Conservation (phyloP, 2,797 vertebrate species). For the Chelonia mydas region DNA sequence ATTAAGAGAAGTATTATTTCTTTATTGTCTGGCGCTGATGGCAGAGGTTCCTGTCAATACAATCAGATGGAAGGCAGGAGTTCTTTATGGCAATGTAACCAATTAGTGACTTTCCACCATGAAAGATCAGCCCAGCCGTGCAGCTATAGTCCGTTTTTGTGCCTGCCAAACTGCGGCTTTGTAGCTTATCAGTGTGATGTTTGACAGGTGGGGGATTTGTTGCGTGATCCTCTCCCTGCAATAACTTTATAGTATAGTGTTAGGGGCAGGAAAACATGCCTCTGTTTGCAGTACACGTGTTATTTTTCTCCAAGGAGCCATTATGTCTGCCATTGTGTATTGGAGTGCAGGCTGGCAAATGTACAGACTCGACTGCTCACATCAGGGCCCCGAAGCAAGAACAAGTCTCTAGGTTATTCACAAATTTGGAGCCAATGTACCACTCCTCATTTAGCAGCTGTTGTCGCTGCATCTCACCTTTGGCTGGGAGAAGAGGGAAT, state of each 20-base stretch:
- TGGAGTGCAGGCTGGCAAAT: neutral
- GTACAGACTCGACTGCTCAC: neutral
- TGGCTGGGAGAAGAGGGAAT: neutral
- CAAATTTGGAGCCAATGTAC: too few relatives aligned
- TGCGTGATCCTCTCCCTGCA: neutral
- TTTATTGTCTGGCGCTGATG: neutral
- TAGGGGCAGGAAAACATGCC: neutral
- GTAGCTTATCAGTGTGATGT: neutral
- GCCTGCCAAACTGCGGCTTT: neutral
- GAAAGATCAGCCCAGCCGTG: neutral
- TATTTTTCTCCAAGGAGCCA: neutral
- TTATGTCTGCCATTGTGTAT: neutral
- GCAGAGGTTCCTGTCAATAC: neutral
- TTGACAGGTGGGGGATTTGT: neutral
- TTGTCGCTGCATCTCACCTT: neutral
- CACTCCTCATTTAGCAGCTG: neutral
- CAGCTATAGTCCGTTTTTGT: neutral
- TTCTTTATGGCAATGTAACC: neutral
- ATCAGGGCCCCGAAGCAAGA: neutral
- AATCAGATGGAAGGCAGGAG: neutral
- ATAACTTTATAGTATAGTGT: neutral
- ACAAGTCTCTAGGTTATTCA: neutral
- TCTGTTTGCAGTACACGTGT: neutral
- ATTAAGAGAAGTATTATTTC: neutral
- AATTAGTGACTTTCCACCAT: neutral